Conservation (phyloP, 2,888 invertebrate species). For the Torymus auratus region DNA sequence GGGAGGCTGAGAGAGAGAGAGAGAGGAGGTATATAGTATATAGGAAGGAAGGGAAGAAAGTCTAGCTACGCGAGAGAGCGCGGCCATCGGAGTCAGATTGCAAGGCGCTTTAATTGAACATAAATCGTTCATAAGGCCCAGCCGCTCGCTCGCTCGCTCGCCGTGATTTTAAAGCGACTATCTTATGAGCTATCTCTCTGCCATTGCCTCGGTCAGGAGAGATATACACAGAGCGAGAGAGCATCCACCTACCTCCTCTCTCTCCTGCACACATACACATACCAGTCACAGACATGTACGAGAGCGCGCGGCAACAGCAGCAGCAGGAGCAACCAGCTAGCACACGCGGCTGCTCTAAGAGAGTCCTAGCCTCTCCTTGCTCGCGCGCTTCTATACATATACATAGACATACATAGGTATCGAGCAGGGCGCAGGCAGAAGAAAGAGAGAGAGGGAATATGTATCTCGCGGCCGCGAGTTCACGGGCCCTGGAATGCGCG, state of each 20-base stretch:
- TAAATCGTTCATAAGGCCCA: slow-evolving; percentile 69
- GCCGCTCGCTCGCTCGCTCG: slow-evolving; percentile 53
- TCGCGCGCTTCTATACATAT: neutral
- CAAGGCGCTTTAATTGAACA: slow-evolving; percentile 40
- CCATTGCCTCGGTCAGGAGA: slow-evolving; percentile 60
- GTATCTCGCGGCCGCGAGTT: slow-evolving; percentile 15
- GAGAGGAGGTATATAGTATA: slow-evolving; percentile 21
- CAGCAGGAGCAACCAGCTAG: too few species aligned
- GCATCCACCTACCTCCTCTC: neutral
- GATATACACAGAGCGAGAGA: slow-evolving; percentile 35
- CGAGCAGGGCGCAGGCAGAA: neutral
- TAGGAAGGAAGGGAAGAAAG: slow-evolving; percentile 10
- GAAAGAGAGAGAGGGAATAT: slow-evolving; percentile 17
- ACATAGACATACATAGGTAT: neutral
- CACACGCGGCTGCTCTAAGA: too few species aligned
- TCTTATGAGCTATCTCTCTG: slow-evolving; percentile 67
- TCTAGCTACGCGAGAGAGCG: slow-evolving; percentile 25
- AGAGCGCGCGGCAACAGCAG: too few species aligned
- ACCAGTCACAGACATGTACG: too few species aligned
- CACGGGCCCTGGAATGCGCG: slow-evolving; percentile 22
- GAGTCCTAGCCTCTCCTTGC: neutral
- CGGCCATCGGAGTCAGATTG: slow-evolving; percentile 63
- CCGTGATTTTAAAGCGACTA: slow-evolving; percentile 67
- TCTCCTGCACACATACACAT: slow-evolving; percentile 1
- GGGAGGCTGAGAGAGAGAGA: slow-evolving; percentile 8